Conservation (phyloP, 2,888 invertebrate species). For the Cactoblastis cactorum region DNA sequence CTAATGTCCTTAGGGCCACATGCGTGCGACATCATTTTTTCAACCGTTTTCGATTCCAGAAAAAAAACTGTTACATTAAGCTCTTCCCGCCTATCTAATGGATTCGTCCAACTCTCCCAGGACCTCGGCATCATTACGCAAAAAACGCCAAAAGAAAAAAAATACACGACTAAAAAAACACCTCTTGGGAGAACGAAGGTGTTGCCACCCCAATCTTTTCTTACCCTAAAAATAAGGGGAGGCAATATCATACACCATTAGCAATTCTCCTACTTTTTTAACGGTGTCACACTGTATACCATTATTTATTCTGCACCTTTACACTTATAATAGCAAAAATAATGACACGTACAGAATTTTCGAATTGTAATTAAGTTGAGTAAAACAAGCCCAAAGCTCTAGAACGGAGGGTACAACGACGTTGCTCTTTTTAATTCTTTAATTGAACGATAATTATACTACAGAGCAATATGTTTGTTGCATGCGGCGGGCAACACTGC, state of each 20-base stretch:
- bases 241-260: conserved; percentile 82
- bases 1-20: conserved; percentile 56
- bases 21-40: conserved; percentile 56
- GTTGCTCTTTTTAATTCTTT: conserved; percentile 57
- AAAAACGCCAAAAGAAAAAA: conserved; percentile 61
- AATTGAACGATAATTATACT: conserved; percentile 62
- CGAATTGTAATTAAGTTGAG: conserved; percentile 14
- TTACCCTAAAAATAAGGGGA: conserved; percentile 73
- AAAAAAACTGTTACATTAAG: conserved; percentile 70
- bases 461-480: conserved; percentile 35
- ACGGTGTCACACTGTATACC: conserved; percentile 73
- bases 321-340: background rate
- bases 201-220: conserved; percentile 73
- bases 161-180: conserved; percentile 57
- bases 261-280: conserved; percentile 79
- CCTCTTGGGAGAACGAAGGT: conserved; percentile 74
- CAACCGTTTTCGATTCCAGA: conserved; percentile 51
- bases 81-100: conserved; percentile 76
- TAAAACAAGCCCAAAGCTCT: conserved; percentile 18
- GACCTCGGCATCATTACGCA: conserved; percentile 73
- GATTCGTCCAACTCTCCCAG: conserved; percentile 76
- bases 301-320: conserved; percentile 33
- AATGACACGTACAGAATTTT: background rate
- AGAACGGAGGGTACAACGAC: conserved; percentile 25
- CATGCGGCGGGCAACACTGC: conserved; percentile 44